Evolutionary conservation across 2,113 vertebrate species (phyloP), one percentile per base, ranked within the genome.

Genomic region (Halcyon senegalensis): DNA sequence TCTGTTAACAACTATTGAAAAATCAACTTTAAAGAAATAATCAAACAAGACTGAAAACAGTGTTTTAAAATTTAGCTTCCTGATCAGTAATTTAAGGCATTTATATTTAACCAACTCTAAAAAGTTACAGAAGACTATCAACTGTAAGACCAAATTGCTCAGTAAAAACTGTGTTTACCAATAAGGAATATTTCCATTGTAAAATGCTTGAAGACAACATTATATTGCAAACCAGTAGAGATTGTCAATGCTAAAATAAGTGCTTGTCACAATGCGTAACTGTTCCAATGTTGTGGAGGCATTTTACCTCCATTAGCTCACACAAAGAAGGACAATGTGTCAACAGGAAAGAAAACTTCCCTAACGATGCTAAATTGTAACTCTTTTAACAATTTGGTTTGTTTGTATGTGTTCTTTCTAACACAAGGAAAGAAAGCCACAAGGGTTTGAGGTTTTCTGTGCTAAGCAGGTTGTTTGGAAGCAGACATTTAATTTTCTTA

Each of bases 401-500:
- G 67, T 53, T 85, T 80, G 18, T 30, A n/a, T 17, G 37, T 39
- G 20, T 35, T 74, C 27, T 39, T 74, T 58, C n/a, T 63, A 50
- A 63, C 10, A 48, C 7, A 74, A 56, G 23, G 56, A 70, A 80
- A 70, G 5, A 86, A 60, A 79, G 21, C 27, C 0, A 0, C 59
- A 64, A 27, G 64, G 20, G 11, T 55, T 74, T 31, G 39, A 90
- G 7, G 25, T 84, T 87, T 82, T 51, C 43, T 63, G 43, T 53
- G 48, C n/a, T 74, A 66, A 73, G 25, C 21, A 76, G 31, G 13
- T 25, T 64, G 43, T 59, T 53, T 70, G 62, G 58, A 93, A 76
- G 44, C 23, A 96, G 53, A 70, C 35, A 30, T 44, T 53, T 78
- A 12, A 84, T 82, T 90, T 93, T 86, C 95, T 91, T 98, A 99